These are phyloP conservation scores for Ceyx melanurus DNA, from an alignment of 2,113 vertebrate genomes.

Conservation along the genomic window DNA sequence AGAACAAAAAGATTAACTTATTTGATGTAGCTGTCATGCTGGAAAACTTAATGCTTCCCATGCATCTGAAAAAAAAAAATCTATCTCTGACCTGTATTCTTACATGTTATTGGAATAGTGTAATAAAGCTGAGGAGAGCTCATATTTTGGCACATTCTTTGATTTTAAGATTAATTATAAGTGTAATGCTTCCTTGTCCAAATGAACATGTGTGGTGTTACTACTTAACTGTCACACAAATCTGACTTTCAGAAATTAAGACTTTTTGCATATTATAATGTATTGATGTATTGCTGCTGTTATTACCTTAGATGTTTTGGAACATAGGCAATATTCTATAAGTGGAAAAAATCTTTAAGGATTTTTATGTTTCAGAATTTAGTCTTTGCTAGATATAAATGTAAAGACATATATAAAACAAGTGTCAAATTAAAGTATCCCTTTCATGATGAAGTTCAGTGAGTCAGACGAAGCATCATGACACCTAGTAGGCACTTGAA, in stretches of 20 bases:
- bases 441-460: not conserved
- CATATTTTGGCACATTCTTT: not conserved
- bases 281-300: not conserved
- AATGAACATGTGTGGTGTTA: not conserved
- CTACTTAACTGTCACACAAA: not conserved
- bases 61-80: not conserved
- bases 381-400: not conserved
- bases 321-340: not conserved
- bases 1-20: not conserved
- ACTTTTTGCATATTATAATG: not conserved
- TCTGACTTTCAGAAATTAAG: not conserved
- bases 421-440: not conserved
- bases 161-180: not conserved
- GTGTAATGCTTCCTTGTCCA: not conserved
- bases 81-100: not conserved
- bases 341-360: not conserved
- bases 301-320: not conserved
- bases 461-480: not conserved
- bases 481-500: not conserved
- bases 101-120: not conserved
- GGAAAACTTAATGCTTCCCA: not conserved
- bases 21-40: not conserved
- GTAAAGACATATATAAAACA: not conserved
- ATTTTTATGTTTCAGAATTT: not conserved
- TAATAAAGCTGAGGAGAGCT: not conserved